Conservation (phyloP, 2,888 invertebrate genomes). For the Lottia gigantea region DNA sequence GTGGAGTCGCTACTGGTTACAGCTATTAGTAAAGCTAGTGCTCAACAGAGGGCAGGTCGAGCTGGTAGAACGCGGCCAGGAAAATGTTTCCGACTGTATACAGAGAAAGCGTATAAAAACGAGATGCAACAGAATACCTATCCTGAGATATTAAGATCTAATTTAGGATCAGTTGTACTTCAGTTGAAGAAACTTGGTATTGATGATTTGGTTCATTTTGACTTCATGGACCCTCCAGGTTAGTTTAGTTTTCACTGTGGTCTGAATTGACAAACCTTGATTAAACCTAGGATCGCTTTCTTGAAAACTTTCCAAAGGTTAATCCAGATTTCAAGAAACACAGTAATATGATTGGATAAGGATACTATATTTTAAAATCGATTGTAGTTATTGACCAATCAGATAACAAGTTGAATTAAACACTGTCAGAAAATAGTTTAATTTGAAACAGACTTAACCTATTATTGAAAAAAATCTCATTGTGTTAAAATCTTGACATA, state of each 20-base stretch:
- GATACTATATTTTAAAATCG: too few species aligned
- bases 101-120: constrained; percentile 83
- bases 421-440: too few species aligned
- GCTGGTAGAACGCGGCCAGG: constrained; percentile 98
- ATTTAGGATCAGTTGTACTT: constrained; percentile 95
- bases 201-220: constrained; percentile 99
- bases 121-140: constrained; percentile 99
- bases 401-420: too few species aligned
- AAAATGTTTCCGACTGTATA: constrained; percentile 91
- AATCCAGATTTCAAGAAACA: too few species aligned
- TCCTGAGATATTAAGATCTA: constrained; percentile 91
- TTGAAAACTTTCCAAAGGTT: too few species aligned
- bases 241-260: too few species aligned
- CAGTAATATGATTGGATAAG: too few species aligned
- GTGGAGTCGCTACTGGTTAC: constrained; percentile 98
- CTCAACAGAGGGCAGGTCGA: constrained; percentile 97
- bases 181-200: constrained; percentile 98
- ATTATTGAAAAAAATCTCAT: too few species aligned
- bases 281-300: too few species aligned
- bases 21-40: constrained; percentile 98
- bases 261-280: background rate
- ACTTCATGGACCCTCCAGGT: constrained; percentile 99
- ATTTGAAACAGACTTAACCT: too few species aligned
- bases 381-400: too few species aligned
- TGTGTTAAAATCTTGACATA: too few species aligned